Conservation (phyloP, 2,797 vertebrate species). For the Amphiprion clarkii region DNA sequence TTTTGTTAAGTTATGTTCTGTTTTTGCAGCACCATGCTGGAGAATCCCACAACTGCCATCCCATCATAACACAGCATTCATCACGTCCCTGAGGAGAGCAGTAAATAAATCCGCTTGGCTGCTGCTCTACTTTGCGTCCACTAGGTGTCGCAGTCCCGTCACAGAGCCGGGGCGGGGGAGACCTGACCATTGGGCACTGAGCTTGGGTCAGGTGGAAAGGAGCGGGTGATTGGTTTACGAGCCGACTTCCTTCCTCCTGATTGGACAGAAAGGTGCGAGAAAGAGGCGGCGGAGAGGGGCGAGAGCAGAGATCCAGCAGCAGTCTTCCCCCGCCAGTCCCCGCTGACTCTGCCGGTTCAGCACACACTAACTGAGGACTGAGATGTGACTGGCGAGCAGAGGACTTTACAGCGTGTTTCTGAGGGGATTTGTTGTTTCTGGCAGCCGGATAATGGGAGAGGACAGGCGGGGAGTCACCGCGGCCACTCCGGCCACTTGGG, state of each 20-base stretch:
- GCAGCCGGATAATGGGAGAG: slow-evolving; percentile 62
- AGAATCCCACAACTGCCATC: not conserved
- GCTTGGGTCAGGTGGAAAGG: slow-evolving; percentile 72
- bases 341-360: slow-evolving; percentile 53
- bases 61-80: too few species aligned
- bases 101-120: not conserved
- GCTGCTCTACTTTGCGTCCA: slow-evolving; percentile 19
- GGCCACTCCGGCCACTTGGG: slow-evolving; percentile 65
- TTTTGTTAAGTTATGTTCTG: too few species aligned
- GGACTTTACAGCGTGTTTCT: slow-evolving; percentile 69
- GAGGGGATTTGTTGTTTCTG: slow-evolving; percentile 54
- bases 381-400: slow-evolving; percentile 76
- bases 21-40: not conserved
- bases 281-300: slow-evolving; percentile 25
- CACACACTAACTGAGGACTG: slow-evolving; percentile 54
- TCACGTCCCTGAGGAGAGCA: not conserved
- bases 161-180: not conserved
- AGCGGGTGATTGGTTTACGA: slow-evolving; percentile 82
- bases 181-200: slow-evolving; percentile 59
- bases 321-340: slow-evolving; percentile 51
- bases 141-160: slow-evolving; percentile 60
- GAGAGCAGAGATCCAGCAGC: slow-evolving; percentile 37
- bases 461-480: slow-evolving; percentile 40
- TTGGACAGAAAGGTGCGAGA: slow-evolving; percentile 79
- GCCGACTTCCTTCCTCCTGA: slow-evolving; percentile 70